Conservation (phyloP, 2,797 vertebrate genomes). For the Poeciliopsis gracilis region DNA sequence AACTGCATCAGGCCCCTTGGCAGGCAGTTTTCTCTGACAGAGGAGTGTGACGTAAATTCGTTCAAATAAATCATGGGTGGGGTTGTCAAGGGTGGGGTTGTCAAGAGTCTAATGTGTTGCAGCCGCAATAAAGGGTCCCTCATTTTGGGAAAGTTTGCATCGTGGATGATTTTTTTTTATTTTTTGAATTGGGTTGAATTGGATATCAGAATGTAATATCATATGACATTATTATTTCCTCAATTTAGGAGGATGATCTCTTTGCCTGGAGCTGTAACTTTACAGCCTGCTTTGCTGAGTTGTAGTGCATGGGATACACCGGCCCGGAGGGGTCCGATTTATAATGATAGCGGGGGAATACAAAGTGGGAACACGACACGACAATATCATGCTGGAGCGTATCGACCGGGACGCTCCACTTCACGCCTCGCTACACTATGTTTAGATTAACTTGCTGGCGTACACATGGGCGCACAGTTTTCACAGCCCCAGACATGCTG, state of each 20-base stretch:
- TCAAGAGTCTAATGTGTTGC: constrained; percentile 33
- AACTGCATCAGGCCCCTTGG: constrained; percentile 31
- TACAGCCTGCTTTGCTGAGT: neutral
- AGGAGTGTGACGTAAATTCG: constrained; percentile 41
- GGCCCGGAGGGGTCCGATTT: neutral
- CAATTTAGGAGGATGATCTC: neutral
- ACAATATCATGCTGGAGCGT: constrained; percentile 26
- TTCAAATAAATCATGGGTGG: constrained; percentile 43
- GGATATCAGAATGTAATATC: neutral
- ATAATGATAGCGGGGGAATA: constrained; percentile 14
- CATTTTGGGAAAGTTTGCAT: neutral
- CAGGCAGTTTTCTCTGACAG: constrained; percentile 20
- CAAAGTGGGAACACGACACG: constrained; percentile 44
- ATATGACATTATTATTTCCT: neutral
- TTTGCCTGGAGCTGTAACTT: constrained; percentile 15
- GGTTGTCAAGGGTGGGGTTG: constrained; percentile 45
- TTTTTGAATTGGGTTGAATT: neutral
- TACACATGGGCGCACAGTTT: constrained; percentile 8
- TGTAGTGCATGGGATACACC: constrained; percentile 23
- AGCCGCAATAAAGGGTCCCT: constrained; percentile 25
- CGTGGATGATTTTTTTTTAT: neutral
- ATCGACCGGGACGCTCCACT: constrained; percentile 67
- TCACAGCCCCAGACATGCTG: constrained; percentile 29
- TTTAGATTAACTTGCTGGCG: constrained; percentile 41
- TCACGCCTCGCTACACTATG: constrained; percentile 59